Evolutionary conservation across 1,140 invertebrate genomes (phyloP), one percentile per base, ranked within the genome.

Genomic region (Caenorhabditis tropicalis): DNA sequence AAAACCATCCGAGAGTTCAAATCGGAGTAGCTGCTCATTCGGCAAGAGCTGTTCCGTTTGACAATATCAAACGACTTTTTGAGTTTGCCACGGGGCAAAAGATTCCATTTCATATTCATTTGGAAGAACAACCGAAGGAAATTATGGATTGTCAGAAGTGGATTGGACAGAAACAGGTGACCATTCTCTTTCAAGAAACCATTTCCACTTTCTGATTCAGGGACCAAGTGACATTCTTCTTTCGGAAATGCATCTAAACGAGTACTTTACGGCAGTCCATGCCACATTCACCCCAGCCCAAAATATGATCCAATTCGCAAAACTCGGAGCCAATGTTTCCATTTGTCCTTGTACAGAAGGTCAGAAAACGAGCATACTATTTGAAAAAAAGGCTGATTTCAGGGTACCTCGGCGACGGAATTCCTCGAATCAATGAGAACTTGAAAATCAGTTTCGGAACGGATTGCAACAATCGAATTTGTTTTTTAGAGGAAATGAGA

Each of bases 41-140:
- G n/a, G 74, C 89, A 0, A 86, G 89, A 51, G 90, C 89, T 24
- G 89, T 91, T 24, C 60, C 82, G 16, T 51, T 86, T 9, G 65
- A 86, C 7, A 79, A 82, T 58, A 82, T 88, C n/a, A 48, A 81
- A 19, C 53, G 79, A 82, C 51, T 90, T 15, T 85, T 74, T n/a
- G 56, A 89, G 49, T 90, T 49, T 79, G 87, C 89, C 2, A 48
- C 21, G 2, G 36, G 65, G 36, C n/a, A 87, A 2, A 82, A 81
- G 15, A 58, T 87, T 7, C 87, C 90, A 12, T 88, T 90, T 39
- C 89, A 90, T 81, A 86, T 91, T 33, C 89, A 90, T 82, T 82
- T 90, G 46, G 89, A 90, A 79, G 89, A 90, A 81, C 89, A 90
- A 65, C 89, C 89, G 15, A 88, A 88, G 31, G 89, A 90, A 79